These are phyloP conservation scores for Clunio marinus DNA, from an alignment of 2,888 invertebrate species.

Conservation along the genomic window DNA sequence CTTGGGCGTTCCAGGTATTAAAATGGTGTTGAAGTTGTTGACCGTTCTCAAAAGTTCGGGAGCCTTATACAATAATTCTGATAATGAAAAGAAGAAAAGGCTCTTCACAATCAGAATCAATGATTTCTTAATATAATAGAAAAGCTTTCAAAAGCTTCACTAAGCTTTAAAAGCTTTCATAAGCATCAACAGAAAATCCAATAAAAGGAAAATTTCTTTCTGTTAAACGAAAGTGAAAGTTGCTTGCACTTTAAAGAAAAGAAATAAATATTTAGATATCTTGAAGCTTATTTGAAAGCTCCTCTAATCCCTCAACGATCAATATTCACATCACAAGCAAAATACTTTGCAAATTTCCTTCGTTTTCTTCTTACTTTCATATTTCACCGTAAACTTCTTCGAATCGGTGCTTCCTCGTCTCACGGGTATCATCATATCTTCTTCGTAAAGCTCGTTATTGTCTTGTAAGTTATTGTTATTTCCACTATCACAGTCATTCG, in stretches of 20 bases:
- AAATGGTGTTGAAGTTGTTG: constrained; percentile 47
- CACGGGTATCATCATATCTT: constrained; percentile 25
- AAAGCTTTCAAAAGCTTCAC: constrained; percentile 13
- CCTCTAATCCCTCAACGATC: too few relatives aligned
- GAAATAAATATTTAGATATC: background rate
- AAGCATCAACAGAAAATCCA: too few relatives aligned
- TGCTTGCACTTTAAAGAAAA: background rate
- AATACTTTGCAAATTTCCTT: constrained; percentile 66
- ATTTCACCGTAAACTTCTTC: constrained; percentile 49
- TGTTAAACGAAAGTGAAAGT: background rate
- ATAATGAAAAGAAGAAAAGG: too few relatives aligned
- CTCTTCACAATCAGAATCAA: too few relatives aligned
- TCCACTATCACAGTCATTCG: constrained; percentile 48
- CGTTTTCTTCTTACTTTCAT: constrained; percentile 63
- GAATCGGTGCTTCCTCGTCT: constrained; percentile 33
- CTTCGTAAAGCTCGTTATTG: constrained; percentile 10
- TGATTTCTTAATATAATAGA: too few relatives aligned
- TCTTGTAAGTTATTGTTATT: constrained; percentile 29
- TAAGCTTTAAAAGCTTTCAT: background rate
- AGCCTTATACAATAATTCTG: constrained; percentile 73
- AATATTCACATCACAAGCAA: too few relatives aligned
- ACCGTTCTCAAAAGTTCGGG: constrained; percentile 68
- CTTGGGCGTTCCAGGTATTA: constrained; percentile 61
- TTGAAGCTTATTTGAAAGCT: too few relatives aligned
- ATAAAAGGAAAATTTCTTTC: too few relatives aligned